phyloP scores from a whole-genome alignment of 2,113 vertebrate species.

The Corydoras sp. region DNA sequence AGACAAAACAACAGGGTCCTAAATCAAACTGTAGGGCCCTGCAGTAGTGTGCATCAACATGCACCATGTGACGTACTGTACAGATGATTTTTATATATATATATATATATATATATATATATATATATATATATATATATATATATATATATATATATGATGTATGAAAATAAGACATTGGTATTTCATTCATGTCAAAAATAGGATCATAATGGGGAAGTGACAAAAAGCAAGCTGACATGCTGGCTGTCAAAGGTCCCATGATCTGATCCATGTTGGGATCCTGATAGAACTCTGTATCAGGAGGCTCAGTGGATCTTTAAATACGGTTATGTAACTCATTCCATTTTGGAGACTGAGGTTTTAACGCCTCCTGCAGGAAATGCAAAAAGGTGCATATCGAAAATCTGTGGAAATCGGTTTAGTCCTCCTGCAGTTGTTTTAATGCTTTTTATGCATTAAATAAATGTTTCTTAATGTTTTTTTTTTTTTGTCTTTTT shows the following conservation, averaged over 20 bases:
- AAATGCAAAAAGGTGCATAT: too few relatives aligned
- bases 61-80: neutral
- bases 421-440: too few relatives aligned
- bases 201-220: neutral
- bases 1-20: conserved; percentile 6
- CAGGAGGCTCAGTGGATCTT: too few relatives aligned
- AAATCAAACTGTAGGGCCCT: conserved; percentile 3
- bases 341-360: too few relatives aligned
- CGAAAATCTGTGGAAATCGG: too few relatives aligned
- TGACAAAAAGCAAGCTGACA: neutral
- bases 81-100: neutral
- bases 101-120: neutral
- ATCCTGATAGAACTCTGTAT: neutral
- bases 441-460: too few relatives aligned
- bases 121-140: neutral
- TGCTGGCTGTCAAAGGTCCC: neutral
- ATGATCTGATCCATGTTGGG: neutral
- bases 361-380: too few relatives aligned
- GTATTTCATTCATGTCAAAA: neutral
- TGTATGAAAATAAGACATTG: neutral
- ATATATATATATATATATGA: conserved; percentile 1
- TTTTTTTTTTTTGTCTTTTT: too few relatives aligned
- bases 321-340: too few relatives aligned
- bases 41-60: neutral
- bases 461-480: too few relatives aligned